Conservation (phyloP, 2,797 vertebrate species). For the Fistularia tabacaria region DNA sequence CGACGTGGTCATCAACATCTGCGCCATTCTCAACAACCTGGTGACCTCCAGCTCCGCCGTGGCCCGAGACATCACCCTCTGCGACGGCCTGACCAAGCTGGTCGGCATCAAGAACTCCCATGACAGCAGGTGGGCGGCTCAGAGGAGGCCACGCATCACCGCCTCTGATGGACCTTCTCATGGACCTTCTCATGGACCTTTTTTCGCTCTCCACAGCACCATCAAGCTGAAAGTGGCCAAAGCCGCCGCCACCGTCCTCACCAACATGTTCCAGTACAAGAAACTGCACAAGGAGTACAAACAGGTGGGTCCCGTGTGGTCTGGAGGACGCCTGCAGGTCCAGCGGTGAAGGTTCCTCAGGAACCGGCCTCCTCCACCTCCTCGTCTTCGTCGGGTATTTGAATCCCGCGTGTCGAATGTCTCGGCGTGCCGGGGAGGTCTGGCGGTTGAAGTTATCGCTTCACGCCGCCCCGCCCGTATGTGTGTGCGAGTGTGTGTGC, state of each 20-base stretch:
- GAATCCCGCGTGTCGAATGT: too few relatives aligned
- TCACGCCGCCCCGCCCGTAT: too few relatives aligned
- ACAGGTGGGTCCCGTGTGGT: conserved; percentile 59
- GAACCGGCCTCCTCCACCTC: too few relatives aligned
- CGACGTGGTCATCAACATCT: conserved; percentile 87
- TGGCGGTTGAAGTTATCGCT: too few relatives aligned
- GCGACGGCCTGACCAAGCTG: conserved; percentile 83
- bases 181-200: conserved; percentile 1
- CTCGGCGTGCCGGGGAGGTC: too few relatives aligned
- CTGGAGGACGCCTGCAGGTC: too few relatives aligned
- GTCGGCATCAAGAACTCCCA: conserved; percentile 75
- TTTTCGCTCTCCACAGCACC: conserved; percentile 58
- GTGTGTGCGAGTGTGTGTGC: neutral
- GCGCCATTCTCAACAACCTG: conserved; percentile 88
- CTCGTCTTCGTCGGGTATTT: too few relatives aligned
- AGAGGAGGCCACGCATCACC: neutral
- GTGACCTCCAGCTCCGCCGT: conserved; percentile 81
- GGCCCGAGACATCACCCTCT: conserved; percentile 82
- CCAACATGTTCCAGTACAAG: conserved; percentile 95
- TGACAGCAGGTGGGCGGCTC: conserved; percentile 69
- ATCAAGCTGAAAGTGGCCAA: conserved; percentile 75
- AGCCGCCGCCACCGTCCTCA: conserved; percentile 86
- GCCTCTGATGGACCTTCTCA: neutral
- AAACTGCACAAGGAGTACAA: conserved; percentile 87
- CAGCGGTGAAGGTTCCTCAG: too few relatives aligned